Percentiles rank a stretch among this genome's conserved stretches.
These are phyloP conservation scores for Lordiphosa clarofinis DNA, from an alignment of 1,140 invertebrate genomes.

Conservation along the genomic window DNA sequence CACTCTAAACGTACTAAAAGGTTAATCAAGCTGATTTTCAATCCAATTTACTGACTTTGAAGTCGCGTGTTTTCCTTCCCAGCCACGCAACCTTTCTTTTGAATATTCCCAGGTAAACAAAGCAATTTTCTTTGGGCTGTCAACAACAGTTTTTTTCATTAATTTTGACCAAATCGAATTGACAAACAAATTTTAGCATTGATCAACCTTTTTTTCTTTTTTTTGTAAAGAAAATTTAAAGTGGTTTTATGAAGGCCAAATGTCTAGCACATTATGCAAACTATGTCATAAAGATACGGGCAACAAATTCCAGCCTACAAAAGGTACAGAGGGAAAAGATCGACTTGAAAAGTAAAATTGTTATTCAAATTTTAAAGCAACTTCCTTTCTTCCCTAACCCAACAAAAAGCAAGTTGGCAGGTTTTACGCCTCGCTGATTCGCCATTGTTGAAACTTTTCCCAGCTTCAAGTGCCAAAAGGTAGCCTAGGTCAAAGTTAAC, in stretches of 20 bases:
- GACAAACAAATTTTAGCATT: too few species aligned
- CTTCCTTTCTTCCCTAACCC: too few species aligned
- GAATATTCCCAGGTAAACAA: constrained; percentile 15
- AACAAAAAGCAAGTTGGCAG: too few species aligned
- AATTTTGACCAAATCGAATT: too few species aligned
- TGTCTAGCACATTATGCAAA: constrained; percentile 42
- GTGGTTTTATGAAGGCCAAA: constrained; percentile 4
- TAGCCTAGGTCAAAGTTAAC: constrained; percentile 30
- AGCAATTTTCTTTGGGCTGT: constrained; percentile 17
- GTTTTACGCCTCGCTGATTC: too few species aligned
- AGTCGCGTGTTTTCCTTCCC: constrained; percentile 4
- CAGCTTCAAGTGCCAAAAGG: background rate
- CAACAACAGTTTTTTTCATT: background rate
- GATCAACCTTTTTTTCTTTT: too few species aligned
- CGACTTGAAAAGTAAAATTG: background rate
- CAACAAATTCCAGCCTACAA: constrained; percentile 53
- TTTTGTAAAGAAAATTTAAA: too few species aligned
- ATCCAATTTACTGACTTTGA: constrained; percentile 11
- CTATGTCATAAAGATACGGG: constrained; percentile 50
- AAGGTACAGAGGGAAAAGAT: constrained; percentile 10
- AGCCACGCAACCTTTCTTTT: background rate
- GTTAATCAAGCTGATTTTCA: constrained; percentile 7
- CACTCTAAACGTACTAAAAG: background rate
- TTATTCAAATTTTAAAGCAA: too few species aligned
- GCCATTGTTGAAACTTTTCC: too few species aligned